A percentile compares a stretch with the other conserved stretches of the same genome.
phyloP scores from a whole-genome alignment of 1,140 invertebrate species.

The Pseudomyrmex sp. region DNA sequence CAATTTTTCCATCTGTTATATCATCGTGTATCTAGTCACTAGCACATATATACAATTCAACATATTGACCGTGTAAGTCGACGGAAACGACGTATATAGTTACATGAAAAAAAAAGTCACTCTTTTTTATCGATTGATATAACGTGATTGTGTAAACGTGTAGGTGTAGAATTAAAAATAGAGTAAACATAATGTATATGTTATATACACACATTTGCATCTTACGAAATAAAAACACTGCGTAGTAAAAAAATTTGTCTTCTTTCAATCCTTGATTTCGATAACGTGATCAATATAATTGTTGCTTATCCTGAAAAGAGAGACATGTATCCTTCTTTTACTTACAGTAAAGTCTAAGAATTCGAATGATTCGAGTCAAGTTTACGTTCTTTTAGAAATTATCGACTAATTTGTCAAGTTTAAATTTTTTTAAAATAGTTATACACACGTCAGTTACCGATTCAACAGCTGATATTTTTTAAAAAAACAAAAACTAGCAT shows the following conservation, averaged over 20 bases:
- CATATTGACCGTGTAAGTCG: slow-evolving; percentile 27
- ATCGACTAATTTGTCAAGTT: too few relatives aligned
- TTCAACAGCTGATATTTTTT: too few relatives aligned
- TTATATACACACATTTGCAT: slow-evolving; percentile 60
- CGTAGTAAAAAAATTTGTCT: neutral
- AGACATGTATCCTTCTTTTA: too few relatives aligned
- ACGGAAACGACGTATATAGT: slow-evolving; percentile 50
- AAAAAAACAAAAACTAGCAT: too few relatives aligned
- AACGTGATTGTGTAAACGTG: slow-evolving; percentile 44
- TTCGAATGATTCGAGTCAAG: too few relatives aligned
- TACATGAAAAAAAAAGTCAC: slow-evolving; percentile 5
- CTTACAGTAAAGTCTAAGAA: too few relatives aligned
- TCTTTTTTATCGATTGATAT: slow-evolving; percentile 57
- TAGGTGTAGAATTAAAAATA: slow-evolving; percentile 33
- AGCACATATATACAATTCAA: slow-evolving; percentile 5
- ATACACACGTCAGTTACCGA: too few relatives aligned
- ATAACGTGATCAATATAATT: neutral
- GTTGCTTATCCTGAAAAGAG: too few relatives aligned
- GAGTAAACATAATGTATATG: slow-evolving; percentile 38
- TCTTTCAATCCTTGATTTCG: neutral
- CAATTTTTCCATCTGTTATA: slow-evolving; percentile 55
- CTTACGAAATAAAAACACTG: slow-evolving; percentile 49
- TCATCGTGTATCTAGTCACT: slow-evolving; percentile 49
- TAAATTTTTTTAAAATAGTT: too few relatives aligned
- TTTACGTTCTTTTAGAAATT: too few relatives aligned